phyloP scores from a whole-genome alignment of 2,113 vertebrate species.

The Scolopax mira region DNA sequence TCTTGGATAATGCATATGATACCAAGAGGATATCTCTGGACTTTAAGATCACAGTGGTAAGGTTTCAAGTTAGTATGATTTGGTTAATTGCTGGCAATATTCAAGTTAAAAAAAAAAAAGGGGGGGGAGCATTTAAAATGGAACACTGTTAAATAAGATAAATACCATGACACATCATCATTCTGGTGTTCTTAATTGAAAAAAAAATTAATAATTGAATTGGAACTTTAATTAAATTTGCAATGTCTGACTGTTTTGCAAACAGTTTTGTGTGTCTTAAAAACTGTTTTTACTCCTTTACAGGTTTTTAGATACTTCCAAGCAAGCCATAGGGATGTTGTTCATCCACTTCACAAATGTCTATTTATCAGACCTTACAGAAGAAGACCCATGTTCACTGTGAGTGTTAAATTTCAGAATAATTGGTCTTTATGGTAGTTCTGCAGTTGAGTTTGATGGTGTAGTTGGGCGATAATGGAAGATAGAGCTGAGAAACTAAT shows the following conservation, averaged over 20 bases:
- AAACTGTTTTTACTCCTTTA: background rate
- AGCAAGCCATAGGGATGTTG: slow-evolving; percentile 98
- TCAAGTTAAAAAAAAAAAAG: background rate
- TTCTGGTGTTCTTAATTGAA: background rate
- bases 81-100: background rate
- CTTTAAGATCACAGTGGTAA: background rate
- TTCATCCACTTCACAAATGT: slow-evolving; percentile 99
- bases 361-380: slow-evolving; percentile 94
- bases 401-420: slow-evolving; percentile 73
- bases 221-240: background rate
- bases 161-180: background rate
- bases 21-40: background rate
- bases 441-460: background rate
- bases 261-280: background rate
- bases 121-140: background rate
- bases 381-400: slow-evolving; percentile 97
- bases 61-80: background rate
- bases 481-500: background rate
- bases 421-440: background rate
- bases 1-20: background rate
- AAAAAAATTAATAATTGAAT: background rate
- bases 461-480: background rate
- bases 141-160: background rate
- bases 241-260: background rate
- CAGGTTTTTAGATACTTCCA: slow-evolving; percentile 99